Conservation (phyloP, 2,113 vertebrate species). For the Chlorodrepanis virens region DNA sequence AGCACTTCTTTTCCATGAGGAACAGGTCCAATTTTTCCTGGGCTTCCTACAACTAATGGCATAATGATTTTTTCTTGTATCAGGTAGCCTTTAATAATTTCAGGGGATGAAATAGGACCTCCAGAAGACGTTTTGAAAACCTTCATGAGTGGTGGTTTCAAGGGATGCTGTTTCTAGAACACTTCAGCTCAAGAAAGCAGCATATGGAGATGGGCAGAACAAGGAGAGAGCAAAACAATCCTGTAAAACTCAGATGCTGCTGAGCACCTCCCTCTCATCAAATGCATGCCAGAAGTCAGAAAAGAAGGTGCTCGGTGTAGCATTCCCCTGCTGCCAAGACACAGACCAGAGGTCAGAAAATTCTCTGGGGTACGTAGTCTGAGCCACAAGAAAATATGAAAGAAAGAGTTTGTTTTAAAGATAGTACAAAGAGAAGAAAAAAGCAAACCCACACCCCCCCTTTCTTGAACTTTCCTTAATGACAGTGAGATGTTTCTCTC, state of each 20-base stretch:
- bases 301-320: neutral
- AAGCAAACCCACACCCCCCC: neutral
- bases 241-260: neutral
- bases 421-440: neutral
- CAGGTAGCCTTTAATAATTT: neutral
- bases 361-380: neutral
- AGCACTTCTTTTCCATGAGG: neutral
- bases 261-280: neutral
- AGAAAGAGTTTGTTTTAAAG: neutral
- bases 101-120: neutral
- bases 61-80: neutral
- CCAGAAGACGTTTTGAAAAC: neutral
- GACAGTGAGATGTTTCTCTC: neutral
- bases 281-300: neutral
- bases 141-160: neutral
- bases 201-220: neutral
- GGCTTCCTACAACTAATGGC: neutral
- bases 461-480: slow-evolving; percentile 2
- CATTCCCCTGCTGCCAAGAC: neutral
- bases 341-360: neutral
- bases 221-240: neutral
- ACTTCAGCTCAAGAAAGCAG: neutral
- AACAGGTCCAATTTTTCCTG: neutral
- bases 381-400: neutral
- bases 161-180: neutral